Conservation (phyloP, 2,113 vertebrate species). For the Prolemur simus region DNA sequence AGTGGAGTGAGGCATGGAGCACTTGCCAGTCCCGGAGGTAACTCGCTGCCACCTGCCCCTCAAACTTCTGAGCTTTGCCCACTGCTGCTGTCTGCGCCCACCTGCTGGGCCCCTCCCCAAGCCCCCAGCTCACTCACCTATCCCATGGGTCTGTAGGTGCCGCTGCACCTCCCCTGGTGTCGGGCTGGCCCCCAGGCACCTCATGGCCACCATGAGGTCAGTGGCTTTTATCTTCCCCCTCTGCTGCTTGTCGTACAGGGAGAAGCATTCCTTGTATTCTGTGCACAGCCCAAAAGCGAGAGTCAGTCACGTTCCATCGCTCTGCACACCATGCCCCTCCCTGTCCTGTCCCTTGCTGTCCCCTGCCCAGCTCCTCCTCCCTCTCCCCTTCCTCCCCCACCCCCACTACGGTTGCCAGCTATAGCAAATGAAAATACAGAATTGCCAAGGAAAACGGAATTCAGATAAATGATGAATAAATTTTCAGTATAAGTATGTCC, state of each 20-base stretch:
- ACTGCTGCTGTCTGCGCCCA: not conserved
- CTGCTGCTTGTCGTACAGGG: conserved; percentile 95
- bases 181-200: conserved; percentile 93
- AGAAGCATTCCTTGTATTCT: conserved; percentile 99
- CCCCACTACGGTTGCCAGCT: not conserved
- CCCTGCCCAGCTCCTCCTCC: no score
- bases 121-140: conserved; percentile 83
- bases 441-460: not conserved
- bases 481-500: not conserved
- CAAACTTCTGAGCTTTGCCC: not conserved
- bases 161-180: conserved; percentile 89
- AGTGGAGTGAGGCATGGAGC: not conserved
- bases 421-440: not conserved
- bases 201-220: conserved; percentile 94
- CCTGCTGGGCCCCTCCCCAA: fast-evolving
- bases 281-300: conserved; percentile 8
- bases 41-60: not conserved
- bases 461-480: not conserved
- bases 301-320: fast-evolving
- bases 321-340: fast-evolving
- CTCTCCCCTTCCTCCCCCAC: no score
- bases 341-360: fast-evolving
- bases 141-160: conserved; percentile 92
- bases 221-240: conserved; percentile 91
- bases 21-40: not conserved